Base-by-base conservation (phyloP, 2,797 vertebrate species). In the Chelmon rostratus region DNA sequence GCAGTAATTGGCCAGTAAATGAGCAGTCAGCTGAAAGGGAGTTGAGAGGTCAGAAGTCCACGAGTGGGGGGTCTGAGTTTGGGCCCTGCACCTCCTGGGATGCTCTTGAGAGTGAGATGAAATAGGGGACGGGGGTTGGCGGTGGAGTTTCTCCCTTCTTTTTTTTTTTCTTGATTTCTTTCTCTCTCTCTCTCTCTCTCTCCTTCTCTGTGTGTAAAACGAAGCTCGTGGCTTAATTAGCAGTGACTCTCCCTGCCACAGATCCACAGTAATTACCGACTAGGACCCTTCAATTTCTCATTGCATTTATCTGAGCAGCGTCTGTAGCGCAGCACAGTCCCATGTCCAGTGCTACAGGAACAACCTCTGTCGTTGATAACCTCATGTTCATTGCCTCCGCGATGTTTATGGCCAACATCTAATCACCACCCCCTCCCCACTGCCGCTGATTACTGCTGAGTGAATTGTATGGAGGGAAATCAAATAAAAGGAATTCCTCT, bases 191-290 rank as follows among this genome's bases (percentile, higher is more conserved):
- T 71, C 73, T 83, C 66, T 72, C 53, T 75, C 73, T 70, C 47
- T 71, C 40, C 71, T 56, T 76, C 44, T 69, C 72, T 68, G 31
- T 65, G 78, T 76, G 64, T 86, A 81, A 90, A 90, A 86, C 47
- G 65, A 87, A 88, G 86, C 89, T 74, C 54, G 86, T 86, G 84
- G 88, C 85, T 93, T 95, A 95, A 96, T 96, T 94, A 94, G 93
- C 81, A 72, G 80, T 76, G 88, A 88, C 81, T 90, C 80, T 88
- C 77, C 38, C 85, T 84, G 90, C 85, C 91, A 92, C 90, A 86
- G 90, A 91, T 83, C 78, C 84, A 62, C 87, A 89, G 91, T 94
- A 94, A 94, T 95, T 94, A 92, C 92, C 46, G 37, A 84, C 86
- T 54, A 83, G 85, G 86, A 83, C 83, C 89, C 83, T 82, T 87